These are phyloP conservation scores for Aradophagus sp. DNA, from an alignment of 1,140 invertebrate genomes.

Conservation along the genomic window DNA sequence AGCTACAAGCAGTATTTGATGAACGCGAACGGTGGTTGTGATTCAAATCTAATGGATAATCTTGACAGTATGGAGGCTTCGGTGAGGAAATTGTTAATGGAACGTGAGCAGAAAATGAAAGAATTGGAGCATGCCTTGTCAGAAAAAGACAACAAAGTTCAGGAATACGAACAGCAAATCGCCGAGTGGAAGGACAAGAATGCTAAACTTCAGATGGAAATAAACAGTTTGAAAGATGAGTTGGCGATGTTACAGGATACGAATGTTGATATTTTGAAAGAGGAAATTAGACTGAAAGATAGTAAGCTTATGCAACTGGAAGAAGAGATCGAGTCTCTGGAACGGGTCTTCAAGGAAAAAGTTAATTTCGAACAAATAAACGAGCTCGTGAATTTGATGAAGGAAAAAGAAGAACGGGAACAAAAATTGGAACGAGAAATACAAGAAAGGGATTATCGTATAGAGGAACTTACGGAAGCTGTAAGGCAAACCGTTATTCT, in stretches of 20 bases:
- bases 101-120: slow-evolving; percentile 64
- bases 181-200: slow-evolving; percentile 60
- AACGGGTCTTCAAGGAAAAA: slow-evolving; percentile 63
- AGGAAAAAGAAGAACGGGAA: slow-evolving; percentile 64
- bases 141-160: slow-evolving; percentile 64
- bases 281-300: slow-evolving; percentile 64
- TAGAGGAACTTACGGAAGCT: slow-evolving; percentile 64
- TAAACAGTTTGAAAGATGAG: slow-evolving; percentile 42
- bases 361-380: slow-evolving; percentile 68
- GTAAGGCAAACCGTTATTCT: slow-evolving; percentile 74
- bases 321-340: slow-evolving; percentile 65
- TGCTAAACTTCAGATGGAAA: slow-evolving; percentile 49
- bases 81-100: slow-evolving; percentile 26
- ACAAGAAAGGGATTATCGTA: slow-evolving; percentile 45
- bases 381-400: slow-evolving; percentile 63
- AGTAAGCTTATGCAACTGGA: slow-evolving; percentile 61
- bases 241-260: slow-evolving; percentile 57
- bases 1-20: slow-evolving; percentile 14
- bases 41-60: slow-evolving; percentile 17
- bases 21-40: slow-evolving; percentile 5
- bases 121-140: slow-evolving; percentile 64
- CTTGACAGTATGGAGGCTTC: slow-evolving; percentile 25
- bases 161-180: slow-evolving; percentile 61
- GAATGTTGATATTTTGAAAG: slow-evolving; percentile 61
- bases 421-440: slow-evolving; percentile 53